Conservation (phyloP, 2,113 vertebrate species). For the Kobus ellipsiprymnus region DNA sequence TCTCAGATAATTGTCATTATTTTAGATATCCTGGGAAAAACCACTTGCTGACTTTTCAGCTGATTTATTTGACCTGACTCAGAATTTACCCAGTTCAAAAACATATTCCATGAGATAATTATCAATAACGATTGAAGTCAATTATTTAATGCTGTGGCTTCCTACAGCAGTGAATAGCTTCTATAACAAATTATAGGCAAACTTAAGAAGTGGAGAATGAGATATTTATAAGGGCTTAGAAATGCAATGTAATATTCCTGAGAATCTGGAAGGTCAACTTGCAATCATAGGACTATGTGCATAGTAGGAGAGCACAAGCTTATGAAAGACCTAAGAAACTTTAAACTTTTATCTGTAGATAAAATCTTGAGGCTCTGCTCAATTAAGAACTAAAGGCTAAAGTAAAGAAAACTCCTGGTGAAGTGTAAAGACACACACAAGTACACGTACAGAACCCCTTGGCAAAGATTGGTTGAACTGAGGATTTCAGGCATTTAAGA, state of each 20-base stretch:
- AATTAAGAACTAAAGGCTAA: background rate
- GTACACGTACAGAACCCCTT: background rate
- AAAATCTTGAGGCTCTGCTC: background rate
- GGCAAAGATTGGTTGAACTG: background rate
- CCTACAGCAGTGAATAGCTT: background rate
- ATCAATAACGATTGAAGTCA: accelerated
- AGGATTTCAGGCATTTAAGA: background rate
- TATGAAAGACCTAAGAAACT: background rate
- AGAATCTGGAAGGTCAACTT: background rate
- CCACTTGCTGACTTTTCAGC: background rate
- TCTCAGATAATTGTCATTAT: background rate
- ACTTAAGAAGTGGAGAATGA: background rate
- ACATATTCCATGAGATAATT: background rate
- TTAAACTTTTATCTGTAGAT: background rate
- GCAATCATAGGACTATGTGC: background rate
- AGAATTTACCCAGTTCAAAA: background rate
- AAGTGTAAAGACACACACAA: background rate
- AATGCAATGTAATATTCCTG: background rate
- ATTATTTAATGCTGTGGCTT: background rate
- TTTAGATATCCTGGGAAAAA: background rate
- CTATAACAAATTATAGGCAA: background rate
- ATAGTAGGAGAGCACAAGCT: background rate
- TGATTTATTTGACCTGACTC: background rate
- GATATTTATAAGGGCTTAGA: background rate
- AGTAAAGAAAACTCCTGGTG: background rate